These are phyloP conservation scores for Acanthiza pusilla DNA, from an alignment of 2,797 vertebrate species.

Conservation along the genomic window DNA sequence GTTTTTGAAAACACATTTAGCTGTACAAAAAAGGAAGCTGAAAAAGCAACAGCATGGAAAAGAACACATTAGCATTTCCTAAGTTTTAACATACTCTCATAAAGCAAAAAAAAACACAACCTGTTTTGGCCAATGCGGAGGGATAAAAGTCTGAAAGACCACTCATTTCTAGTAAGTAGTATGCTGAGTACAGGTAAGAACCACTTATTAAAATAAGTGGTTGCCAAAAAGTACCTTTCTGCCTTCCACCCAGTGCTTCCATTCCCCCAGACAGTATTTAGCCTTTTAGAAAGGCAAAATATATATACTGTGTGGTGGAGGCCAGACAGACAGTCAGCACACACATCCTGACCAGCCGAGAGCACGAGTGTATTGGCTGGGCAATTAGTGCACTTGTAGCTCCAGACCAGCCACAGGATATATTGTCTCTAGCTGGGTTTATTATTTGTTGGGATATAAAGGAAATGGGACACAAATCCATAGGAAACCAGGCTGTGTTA, in stretches of 20 bases:
- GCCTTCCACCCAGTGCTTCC: not conserved
- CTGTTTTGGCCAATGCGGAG: not conserved
- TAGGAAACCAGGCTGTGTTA: slow-evolving; percentile 52
- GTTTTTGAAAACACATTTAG: not conserved
- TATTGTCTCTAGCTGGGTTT: slow-evolving; percentile 58
- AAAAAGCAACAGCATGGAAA: not conserved
- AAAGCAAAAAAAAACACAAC: not conserved
- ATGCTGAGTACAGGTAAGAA: not conserved
- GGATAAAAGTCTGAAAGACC: not conserved
- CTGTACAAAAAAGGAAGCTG: not conserved
- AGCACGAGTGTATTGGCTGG: not conserved
- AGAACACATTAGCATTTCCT: not conserved
- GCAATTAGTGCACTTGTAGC: slow-evolving; percentile 15
- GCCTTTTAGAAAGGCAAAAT: not conserved
- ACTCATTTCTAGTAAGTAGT: not conserved
- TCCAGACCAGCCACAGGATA: slow-evolving; percentile 43
- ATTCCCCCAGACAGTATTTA: not conserved
- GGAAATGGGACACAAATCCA: slow-evolving; percentile 62
- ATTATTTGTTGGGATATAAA: slow-evolving; percentile 57
- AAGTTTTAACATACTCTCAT: not conserved
- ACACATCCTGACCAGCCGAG: not conserved
- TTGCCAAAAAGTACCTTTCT: not conserved
- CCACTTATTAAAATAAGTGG: not conserved
- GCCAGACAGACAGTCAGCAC: slow-evolving; percentile 37
- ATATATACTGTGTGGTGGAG: not conserved